These are phyloP conservation scores for Antigone vipio DNA, from an alignment of 2,113 vertebrate genomes.

Conservation along the genomic window DNA sequence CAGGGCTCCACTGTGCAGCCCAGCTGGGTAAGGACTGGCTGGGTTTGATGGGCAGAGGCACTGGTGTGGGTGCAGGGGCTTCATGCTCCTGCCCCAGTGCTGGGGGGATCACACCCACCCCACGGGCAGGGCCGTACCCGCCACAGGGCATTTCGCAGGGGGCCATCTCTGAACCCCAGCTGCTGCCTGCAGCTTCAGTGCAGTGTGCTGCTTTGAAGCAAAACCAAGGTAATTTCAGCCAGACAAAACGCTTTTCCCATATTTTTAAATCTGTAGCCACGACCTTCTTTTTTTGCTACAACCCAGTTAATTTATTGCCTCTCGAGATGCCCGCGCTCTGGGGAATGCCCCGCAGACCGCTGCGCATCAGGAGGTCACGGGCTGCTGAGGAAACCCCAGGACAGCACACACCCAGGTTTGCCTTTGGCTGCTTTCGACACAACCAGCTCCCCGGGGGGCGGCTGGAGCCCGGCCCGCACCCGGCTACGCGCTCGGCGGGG, in stretches of 20 bases:
- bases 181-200: not conserved
- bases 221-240: not conserved
- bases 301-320: not conserved
- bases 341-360: not conserved
- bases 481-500: not conserved
- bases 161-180: not conserved
- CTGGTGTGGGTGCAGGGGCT: not conserved
- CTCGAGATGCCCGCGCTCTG: not conserved
- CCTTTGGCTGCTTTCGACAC: not conserved
- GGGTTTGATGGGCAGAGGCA: not conserved
- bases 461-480: not conserved
- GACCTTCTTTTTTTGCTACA: not conserved
- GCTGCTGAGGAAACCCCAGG: not conserved
- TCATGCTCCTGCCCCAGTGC: not conserved
- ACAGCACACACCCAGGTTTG: fast-evolving
- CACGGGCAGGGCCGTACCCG: not conserved
- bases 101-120: not conserved
- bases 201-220: not conserved
- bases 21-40: fast-evolving
- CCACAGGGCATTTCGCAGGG: fast-evolving
- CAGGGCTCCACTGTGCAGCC: fast-evolving
- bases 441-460: no score
- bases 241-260: not conserved
- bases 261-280: not conserved
- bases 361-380: fast-evolving